These are phyloP conservation scores for Malurus melanocephalus DNA, from an alignment of 2,113 vertebrate species.

Conservation along the genomic window DNA sequence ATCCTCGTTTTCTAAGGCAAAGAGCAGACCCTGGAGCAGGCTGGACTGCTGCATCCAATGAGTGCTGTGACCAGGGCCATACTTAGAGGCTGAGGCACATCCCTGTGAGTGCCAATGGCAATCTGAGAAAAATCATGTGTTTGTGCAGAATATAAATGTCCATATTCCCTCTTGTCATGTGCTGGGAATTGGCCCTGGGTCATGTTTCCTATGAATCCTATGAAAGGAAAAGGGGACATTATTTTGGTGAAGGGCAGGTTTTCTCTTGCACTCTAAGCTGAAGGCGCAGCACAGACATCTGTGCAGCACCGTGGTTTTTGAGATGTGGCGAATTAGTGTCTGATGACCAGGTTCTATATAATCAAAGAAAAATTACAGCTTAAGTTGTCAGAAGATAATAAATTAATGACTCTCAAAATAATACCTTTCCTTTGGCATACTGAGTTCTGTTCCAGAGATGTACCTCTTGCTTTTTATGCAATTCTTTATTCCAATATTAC, in stretches of 20 bases:
- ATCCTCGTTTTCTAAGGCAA: not conserved
- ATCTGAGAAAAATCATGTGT: rapidly evolving
- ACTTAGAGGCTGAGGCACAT: not conserved
- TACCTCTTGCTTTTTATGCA: not conserved
- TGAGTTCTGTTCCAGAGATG: not conserved
- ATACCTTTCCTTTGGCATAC: not conserved
- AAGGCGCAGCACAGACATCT: not conserved
- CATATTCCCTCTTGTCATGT: not conserved
- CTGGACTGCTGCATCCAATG: not conserved
- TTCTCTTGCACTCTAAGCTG: not conserved
- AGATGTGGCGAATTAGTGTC: not conserved
- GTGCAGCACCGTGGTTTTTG: not conserved
- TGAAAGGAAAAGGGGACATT: not conserved
- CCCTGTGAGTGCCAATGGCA: not conserved
- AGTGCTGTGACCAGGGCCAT: not conserved
- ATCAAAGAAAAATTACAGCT: not conserved
- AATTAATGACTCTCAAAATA: not conserved
- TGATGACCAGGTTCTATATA: not conserved
- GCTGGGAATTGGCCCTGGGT: not conserved
- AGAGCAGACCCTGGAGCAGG: not conserved
- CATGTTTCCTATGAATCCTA: not conserved
- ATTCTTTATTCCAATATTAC: not conserved
- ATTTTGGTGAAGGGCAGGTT: not conserved
- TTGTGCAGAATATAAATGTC: not conserved
- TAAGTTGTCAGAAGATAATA: not conserved